A percentile compares a stretch with the other conserved stretches of the same genome.
Evolutionary conservation across 1,140 invertebrate genomes (phyloP).

Genomic region (Diprion similis): DNA sequence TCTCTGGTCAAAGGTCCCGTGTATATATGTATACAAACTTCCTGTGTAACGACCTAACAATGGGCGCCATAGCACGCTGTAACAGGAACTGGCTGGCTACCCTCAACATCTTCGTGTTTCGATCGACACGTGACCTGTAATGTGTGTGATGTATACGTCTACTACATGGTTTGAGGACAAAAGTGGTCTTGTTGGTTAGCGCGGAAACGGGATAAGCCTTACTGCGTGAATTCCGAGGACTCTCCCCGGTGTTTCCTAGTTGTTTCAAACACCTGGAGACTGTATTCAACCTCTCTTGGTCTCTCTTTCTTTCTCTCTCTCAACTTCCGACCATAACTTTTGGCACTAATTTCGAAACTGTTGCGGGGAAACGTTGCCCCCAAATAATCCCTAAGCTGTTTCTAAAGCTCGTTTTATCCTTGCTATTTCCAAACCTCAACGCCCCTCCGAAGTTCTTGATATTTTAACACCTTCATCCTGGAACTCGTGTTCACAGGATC

Average conservation of each 20-base stretch:
- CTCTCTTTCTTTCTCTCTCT: too few species aligned
- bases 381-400: conserved; percentile 6
- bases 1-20: neutral
- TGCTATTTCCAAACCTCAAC: neutral
- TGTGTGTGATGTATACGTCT: too few species aligned
- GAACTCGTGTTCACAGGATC: too few species aligned
- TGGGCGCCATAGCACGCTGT: neutral
- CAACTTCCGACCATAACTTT: neutral
- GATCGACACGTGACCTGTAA: neutral
- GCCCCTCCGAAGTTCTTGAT: neutral
- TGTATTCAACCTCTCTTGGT: neutral
- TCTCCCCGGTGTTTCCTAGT: neutral
- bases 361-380: too few species aligned
- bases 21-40: neutral
- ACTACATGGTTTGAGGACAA: neutral
- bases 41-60: neutral
- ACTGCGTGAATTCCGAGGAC: too few species aligned
- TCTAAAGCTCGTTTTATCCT: conserved; percentile 2
- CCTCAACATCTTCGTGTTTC: neutral
- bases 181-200: neutral
- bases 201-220: too few species aligned
- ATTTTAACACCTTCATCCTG: neutral
- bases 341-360: neutral
- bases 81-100: neutral
- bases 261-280: conserved; percentile 5